A percentile compares a stretch with the other conserved stretches of the same genome.
These are phyloP conservation scores for Xanthorhoe designata DNA, from an alignment of 2,888 invertebrate genomes.

Conservation along the genomic window DNA sequence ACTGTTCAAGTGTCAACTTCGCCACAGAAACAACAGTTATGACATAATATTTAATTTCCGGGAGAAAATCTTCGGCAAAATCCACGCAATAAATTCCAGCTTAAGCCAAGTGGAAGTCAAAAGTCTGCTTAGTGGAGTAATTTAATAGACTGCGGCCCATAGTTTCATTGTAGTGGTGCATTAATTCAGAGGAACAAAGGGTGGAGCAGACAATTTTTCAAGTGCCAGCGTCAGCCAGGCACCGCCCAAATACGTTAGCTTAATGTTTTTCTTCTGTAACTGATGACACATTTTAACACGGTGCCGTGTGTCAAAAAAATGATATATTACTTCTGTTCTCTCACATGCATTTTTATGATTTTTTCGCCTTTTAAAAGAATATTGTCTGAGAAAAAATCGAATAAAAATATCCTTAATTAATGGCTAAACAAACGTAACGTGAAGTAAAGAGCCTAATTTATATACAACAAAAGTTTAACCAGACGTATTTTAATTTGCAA, in stretches of 20 bases:
- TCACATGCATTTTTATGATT: background rate
- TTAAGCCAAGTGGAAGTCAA: constrained; percentile 28
- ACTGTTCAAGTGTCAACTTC: background rate
- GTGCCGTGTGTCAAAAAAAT: background rate
- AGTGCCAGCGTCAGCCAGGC: constrained; percentile 44
- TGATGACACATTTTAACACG: constrained; percentile 16
- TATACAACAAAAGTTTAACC: too few species aligned
- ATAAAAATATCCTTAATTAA: too few species aligned
- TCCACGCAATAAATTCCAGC: constrained; percentile 29
- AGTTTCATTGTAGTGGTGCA: constrained; percentile 42
- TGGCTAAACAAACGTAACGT: too few species aligned
- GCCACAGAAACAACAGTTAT: background rate
- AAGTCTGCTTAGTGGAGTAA: constrained; percentile 31
- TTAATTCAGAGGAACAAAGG: constrained; percentile 47
- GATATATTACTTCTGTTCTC: background rate
- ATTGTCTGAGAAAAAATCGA: too few species aligned
- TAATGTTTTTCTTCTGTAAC: constrained; percentile 36
- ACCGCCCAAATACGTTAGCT: constrained; percentile 42
- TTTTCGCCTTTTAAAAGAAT: too few species aligned
- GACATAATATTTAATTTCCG: constrained; percentile 19
- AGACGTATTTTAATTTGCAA: too few species aligned
- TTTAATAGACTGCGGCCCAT: constrained; percentile 32
- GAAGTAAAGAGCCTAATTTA: too few species aligned
- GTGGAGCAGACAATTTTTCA: constrained; percentile 47
- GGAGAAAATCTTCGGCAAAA: constrained; percentile 19